phyloP scores from a whole-genome alignment of 2,888 invertebrate species.

The Baronia brevicornis region DNA sequence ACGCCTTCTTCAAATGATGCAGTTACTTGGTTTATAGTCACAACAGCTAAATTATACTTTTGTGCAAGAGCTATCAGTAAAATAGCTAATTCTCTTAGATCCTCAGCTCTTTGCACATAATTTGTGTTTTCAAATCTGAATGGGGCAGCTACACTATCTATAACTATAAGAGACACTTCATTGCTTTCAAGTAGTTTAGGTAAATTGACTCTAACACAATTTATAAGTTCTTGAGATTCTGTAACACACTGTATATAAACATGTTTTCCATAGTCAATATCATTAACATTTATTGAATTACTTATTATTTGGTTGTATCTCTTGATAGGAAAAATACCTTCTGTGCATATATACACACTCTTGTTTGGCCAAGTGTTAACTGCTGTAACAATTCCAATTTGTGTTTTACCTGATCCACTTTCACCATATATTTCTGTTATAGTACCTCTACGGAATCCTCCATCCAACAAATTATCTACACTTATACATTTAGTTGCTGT shows the following conservation, averaged over 20 bases:
- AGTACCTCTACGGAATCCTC: conserved; percentile 81
- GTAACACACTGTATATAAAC: conserved; percentile 61
- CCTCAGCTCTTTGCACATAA: conserved; percentile 61
- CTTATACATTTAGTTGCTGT: conserved; percentile 73
- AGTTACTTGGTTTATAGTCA: conserved; percentile 67
- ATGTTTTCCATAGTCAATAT: conserved; percentile 41
- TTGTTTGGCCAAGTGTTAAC: conserved; percentile 76
- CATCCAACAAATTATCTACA: conserved; percentile 77
- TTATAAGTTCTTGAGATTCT: conserved; percentile 50
- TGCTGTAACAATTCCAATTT: conserved; percentile 83
- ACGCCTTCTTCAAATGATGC: conserved; percentile 37
- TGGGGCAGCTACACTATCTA: conserved; percentile 66
- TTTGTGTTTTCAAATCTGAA: conserved; percentile 56
- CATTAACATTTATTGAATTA: conserved; percentile 24
- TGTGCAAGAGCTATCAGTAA: conserved; percentile 42
- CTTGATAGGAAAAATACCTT: conserved; percentile 77
- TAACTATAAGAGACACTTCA: conserved; percentile 40
- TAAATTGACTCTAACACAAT: conserved; percentile 51
- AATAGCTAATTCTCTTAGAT: conserved; percentile 55
- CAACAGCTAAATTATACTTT: conserved; percentile 42
- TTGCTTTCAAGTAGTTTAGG: conserved; percentile 43
- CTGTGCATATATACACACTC: conserved; percentile 85
- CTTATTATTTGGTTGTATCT: conserved; percentile 54
- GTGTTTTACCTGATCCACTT: conserved; percentile 89
- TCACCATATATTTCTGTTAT: conserved; percentile 88